These are phyloP conservation scores for Columba livia DNA, from an alignment of 2,113 vertebrate species.

Conservation along the genomic window DNA sequence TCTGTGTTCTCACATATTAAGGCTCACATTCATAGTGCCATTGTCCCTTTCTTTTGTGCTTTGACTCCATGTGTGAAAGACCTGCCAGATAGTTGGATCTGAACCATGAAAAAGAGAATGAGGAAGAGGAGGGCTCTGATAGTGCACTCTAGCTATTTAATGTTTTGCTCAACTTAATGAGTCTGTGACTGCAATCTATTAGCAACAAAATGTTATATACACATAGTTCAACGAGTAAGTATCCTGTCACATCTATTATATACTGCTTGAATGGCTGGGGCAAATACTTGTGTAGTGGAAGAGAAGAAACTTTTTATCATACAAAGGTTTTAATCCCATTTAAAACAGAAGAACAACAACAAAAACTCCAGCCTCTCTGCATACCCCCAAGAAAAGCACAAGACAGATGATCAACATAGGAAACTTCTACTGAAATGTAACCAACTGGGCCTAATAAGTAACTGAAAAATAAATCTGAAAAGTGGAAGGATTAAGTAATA, in stretches of 20 bases:
- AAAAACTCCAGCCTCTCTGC: neutral
- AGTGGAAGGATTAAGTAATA: neutral
- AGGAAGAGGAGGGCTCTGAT: neutral
- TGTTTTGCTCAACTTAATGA: neutral
- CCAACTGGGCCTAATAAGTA: neutral
- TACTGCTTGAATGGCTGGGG: neutral
- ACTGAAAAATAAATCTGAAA: neutral
- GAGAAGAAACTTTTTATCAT: neutral
- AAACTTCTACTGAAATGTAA: neutral
- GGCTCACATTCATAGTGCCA: neutral
- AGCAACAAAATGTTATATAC: neutral
- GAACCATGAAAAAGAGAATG: neutral
- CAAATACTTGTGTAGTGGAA: neutral
- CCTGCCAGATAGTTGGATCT: neutral
- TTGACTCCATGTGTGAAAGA: neutral
- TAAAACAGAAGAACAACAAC: neutral
- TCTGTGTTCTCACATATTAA: neutral
- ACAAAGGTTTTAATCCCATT: neutral
- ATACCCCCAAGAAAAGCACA: neutral
- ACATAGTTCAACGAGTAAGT: neutral
- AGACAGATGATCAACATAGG: neutral
- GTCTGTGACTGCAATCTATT: neutral
- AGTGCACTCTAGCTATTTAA: neutral
- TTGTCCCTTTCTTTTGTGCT: neutral
- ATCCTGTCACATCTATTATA: neutral